A percentile compares a stretch with the other conserved stretches of the same genome.
Conservation (phyloP, 2,888 invertebrate genomes). For the Rhagonycha lutea region DNA sequence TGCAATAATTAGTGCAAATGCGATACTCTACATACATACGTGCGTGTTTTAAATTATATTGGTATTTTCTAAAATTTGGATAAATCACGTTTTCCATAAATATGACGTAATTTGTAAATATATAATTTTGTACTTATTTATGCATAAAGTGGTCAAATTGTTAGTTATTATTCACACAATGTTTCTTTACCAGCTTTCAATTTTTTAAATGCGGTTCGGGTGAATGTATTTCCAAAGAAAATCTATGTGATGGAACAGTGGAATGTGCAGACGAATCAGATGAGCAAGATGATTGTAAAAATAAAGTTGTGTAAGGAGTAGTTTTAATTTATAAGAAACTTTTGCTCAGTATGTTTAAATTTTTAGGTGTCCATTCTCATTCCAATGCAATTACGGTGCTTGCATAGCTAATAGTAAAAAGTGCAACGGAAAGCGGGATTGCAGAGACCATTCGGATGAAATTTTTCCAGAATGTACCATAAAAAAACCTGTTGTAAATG, state of each 20-base stretch:
- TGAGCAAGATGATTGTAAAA: neutral
- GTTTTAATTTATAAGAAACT: neutral
- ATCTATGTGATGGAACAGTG: constrained; percentile 55
- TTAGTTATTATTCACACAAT: no score
- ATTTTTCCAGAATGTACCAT: constrained; percentile 37
- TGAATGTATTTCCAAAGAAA: constrained; percentile 51
- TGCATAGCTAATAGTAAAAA: constrained; percentile 6
- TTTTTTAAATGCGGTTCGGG: constrained; percentile 45
- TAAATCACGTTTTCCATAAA: no score
- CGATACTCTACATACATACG: no score
- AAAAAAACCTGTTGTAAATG: no score
- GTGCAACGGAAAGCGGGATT: constrained; percentile 56
- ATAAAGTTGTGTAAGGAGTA: constrained; percentile 12
- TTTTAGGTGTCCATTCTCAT: constrained; percentile 30
- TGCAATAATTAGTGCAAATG: no score
- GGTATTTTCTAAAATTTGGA: no score
- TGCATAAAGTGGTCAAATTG: no score
- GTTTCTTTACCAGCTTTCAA: no score
- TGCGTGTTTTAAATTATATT: no score
- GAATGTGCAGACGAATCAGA: constrained; percentile 51
- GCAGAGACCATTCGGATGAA: constrained; percentile 58
- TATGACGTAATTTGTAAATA: no score
- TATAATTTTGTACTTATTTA: no score
- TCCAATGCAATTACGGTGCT: constrained; percentile 38
- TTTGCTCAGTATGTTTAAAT: no score